Conservation (phyloP, 2,113 vertebrate species). For the Osmerus mordax region DNA sequence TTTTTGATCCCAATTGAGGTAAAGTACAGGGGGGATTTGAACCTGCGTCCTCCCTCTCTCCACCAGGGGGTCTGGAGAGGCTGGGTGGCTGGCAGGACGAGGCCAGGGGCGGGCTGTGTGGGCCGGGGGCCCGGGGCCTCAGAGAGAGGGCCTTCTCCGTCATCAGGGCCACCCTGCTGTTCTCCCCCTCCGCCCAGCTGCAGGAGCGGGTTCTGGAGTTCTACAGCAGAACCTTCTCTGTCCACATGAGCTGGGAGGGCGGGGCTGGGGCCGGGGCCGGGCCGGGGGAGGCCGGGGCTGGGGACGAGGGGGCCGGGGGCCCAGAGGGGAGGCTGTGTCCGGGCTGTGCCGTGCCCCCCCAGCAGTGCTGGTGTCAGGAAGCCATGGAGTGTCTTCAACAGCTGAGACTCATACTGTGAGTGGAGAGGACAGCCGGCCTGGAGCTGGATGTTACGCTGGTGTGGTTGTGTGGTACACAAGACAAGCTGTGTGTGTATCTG, state of each 20-base stretch:
- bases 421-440: conserved; percentile 16
- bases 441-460: too few species aligned
- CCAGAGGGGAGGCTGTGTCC: conserved; percentile 60
- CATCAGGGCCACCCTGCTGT: conserved; percentile 89
- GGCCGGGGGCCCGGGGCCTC: conserved; percentile 75
- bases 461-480: too few species aligned
- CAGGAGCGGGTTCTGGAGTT: conserved; percentile 86
- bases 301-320: conserved; percentile 51
- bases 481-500: neutral
- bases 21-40: too few species aligned
- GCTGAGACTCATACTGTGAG: conserved; percentile 88
- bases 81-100: conserved; percentile 81
- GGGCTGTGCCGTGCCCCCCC: conserved; percentile 74
- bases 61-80: conserved; percentile 76
- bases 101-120: conserved; percentile 50
- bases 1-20: too few species aligned
- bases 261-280: conserved; percentile 62
- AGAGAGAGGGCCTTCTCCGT: conserved; percentile 84
- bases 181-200: conserved; percentile 80
- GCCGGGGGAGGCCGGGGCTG: conserved; percentile 52
- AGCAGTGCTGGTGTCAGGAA: conserved; percentile 84
- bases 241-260: conserved; percentile 81
- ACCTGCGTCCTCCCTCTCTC: neutral
- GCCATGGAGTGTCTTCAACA: conserved; percentile 85
- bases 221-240: conserved; percentile 87